Evolutionary conservation across 2,888 invertebrate genomes (phyloP).

Genomic region (Calameuta pallipes): DNA sequence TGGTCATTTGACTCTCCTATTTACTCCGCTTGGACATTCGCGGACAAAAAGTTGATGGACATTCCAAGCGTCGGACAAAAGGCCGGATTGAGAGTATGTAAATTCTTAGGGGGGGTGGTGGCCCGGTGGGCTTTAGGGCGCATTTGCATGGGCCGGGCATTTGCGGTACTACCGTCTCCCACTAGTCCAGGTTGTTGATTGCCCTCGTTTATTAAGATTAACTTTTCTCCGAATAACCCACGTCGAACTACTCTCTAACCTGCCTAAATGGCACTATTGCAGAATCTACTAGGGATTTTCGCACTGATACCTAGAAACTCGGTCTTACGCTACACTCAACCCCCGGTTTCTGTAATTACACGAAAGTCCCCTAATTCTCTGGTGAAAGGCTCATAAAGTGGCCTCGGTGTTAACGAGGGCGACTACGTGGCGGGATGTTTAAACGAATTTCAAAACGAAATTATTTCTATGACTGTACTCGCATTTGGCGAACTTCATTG

Average conservation of each 20-base stretch:
- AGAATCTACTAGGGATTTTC: not conserved
- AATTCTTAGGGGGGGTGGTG: constrained; percentile 50
- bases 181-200: constrained; percentile 52
- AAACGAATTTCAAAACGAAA: not conserved
- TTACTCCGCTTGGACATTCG: constrained; percentile 55
- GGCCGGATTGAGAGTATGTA: constrained; percentile 58
- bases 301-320: not conserved
- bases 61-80: constrained; percentile 63
- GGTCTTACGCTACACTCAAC: not conserved
- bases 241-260: constrained; percentile 1
- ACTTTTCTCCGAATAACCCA: constrained; percentile 56
- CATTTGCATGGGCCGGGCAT: constrained; percentile 64
- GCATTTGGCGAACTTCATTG: not conserved
- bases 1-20: constrained; percentile 66
- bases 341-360: not conserved
- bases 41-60: constrained; percentile 66
- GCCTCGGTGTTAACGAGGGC: not conserved
- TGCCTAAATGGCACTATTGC: not conserved
- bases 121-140: constrained; percentile 37
- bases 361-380: not conserved
- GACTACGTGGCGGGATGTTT: not conserved
- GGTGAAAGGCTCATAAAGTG: not conserved
- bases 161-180: constrained; percentile 46
- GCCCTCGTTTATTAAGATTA: constrained; percentile 67
- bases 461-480: not conserved